These are phyloP conservation scores for Osedax frankpressi DNA, from an alignment of 2,888 invertebrate species.

Conservation along the genomic window DNA sequence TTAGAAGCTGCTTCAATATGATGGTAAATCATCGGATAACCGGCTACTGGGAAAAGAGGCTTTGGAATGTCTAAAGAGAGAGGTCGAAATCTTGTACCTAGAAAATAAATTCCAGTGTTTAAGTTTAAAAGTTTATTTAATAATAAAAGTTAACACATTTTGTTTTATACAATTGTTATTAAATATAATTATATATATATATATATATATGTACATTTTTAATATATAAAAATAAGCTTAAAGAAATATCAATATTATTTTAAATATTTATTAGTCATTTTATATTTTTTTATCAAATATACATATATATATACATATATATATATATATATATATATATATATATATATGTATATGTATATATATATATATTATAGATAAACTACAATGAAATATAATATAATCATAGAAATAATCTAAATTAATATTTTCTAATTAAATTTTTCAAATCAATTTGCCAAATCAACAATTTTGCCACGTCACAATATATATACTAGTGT, in stretches of 20 bases:
- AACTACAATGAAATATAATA: background rate
- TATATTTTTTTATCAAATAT: no score
- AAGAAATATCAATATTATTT: no score
- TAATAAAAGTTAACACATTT: background rate
- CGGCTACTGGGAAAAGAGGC: conserved; percentile 90
- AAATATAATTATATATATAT: no score
- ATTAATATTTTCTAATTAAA: no score
- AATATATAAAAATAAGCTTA: background rate
- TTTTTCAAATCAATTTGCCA: no score
- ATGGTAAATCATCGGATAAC: conserved; percentile 86
- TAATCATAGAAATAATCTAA: background rate
- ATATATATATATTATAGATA: background rate
- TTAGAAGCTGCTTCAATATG: conserved; percentile 77
- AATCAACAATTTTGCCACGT: no score
- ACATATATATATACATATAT: no score
- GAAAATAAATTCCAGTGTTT: conserved; percentile 30
- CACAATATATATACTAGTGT: no score
- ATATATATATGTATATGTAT: background rate
- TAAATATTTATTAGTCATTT: no score
- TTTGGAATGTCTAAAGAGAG: conserved; percentile 92
- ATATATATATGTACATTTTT: background rate
- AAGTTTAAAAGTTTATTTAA: background rate
- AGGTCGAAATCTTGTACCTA: conserved; percentile 91
- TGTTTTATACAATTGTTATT: no score
- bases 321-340: background rate